Evolutionary conservation across 2,888 invertebrate genomes (phyloP), one percentile per base, ranked within the genome.

Genomic region (Terebella lapidaria): DNA sequence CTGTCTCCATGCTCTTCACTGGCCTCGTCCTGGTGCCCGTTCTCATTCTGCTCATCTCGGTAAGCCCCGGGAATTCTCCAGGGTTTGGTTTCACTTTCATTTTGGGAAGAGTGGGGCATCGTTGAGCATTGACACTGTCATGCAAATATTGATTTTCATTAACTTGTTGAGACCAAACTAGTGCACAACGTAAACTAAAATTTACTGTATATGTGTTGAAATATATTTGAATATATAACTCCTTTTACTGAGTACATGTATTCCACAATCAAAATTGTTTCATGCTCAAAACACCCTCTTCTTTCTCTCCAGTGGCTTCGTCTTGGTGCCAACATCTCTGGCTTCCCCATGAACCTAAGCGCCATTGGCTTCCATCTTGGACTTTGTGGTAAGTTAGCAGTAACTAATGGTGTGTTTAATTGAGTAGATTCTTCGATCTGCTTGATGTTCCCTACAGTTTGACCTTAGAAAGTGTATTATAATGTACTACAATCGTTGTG

Each of bases 1-100:
- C 88, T 49, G 88, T 99, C 58, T 95, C 96, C 0, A 89, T 92
- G 81, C 85, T 92, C 64, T 99, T 96, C 84, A 94, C 94, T 56
- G 86, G 85, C 30, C 84, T 94, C 10, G 85, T 89, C 4, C 86
- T 90, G 30, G 92, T 95, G 28, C 84, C 97, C 64, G 82, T 94
- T 58, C 78, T 94, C 65, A 63, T 82, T 26, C 85, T 97, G 60
- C 83, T 96, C 57, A 79, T 87, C 70, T 84, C 94, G 81, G 86
- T 86, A 74, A 81, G 83, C 67, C 20, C 30, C 20, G 15, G 15
- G 24, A 30, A 1, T 27, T 54, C 4, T 3, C n/a, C n/a, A 35
- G 42, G 10, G 10, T 15, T n/a, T 15, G 10, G 42, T 15, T 35
- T 10, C n/a, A 35, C 42, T 35, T 10, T 35, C n/a, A 15, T 10